Percentiles rank a stretch among this genome's conserved stretches.
phyloP scores from a whole-genome alignment of 2,113 vertebrate species.

The Pollimyrus isidori region DNA sequence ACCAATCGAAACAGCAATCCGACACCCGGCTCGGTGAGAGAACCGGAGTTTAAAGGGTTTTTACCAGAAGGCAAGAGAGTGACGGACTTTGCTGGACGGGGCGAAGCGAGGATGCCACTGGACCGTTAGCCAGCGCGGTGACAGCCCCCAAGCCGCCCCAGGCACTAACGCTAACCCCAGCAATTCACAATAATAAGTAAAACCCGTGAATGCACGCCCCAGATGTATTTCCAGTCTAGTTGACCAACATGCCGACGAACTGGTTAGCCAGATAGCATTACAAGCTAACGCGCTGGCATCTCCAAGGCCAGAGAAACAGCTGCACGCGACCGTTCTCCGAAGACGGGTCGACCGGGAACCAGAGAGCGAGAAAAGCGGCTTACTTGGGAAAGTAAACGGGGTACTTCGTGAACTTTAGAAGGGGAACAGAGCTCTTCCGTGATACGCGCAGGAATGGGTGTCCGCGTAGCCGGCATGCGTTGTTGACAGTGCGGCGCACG shows the following conservation, averaged over 20 bases:
- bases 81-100: not conserved
- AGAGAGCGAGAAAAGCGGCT: not conserved
- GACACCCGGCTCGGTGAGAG: not conserved
- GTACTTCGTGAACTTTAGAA: conserved; percentile 20
- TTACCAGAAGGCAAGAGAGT: not conserved
- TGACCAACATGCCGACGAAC: conserved; percentile 24
- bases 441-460: conserved; percentile 23
- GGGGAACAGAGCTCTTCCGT: not conserved
- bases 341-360: conserved; percentile 27
- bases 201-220: not conserved
- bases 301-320: conserved; percentile 15
- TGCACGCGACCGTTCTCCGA: conserved; percentile 30
- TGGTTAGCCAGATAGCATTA: conserved; percentile 30
- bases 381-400: conserved; percentile 32
- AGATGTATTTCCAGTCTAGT: not conserved
- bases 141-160: not conserved
- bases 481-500: conserved; percentile 54
- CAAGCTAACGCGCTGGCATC: conserved; percentile 34
- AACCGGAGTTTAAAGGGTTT: not conserved
- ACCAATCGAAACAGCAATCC: not conserved
- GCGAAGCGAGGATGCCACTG: not conserved
- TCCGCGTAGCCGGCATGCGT: conserved; percentile 55
- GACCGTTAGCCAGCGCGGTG: not conserved
- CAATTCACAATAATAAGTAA: not conserved
- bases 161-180: not conserved